These are phyloP conservation scores for Zootermopsis nevadensis DNA, from an alignment of 2,888 invertebrate species.

Conservation along the genomic window DNA sequence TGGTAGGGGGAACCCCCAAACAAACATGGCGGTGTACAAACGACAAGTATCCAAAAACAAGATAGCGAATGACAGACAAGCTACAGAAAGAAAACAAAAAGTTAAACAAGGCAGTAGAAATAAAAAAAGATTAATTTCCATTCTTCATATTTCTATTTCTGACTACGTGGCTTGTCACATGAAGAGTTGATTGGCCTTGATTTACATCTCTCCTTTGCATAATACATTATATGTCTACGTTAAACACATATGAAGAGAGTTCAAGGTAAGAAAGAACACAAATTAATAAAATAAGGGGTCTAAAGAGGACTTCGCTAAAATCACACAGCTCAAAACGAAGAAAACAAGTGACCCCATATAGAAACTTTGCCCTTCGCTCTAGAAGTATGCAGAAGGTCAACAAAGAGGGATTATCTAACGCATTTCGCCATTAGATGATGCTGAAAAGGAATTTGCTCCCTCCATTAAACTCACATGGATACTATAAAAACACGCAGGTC, in stretches of 20 bases:
- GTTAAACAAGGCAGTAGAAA: background rate
- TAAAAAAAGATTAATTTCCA: constrained; percentile 15
- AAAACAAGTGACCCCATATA: background rate
- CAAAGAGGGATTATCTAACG: background rate
- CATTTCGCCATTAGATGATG: background rate
- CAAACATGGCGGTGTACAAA: constrained; percentile 19
- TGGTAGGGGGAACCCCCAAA: background rate
- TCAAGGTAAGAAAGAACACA: background rate
- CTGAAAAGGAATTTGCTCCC: background rate
- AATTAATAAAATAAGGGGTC: background rate
- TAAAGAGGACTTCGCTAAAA: constrained; percentile 9
- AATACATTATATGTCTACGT: background rate
- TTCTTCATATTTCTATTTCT: constrained; percentile 20
- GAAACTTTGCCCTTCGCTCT: background rate
- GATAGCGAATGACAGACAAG: constrained; percentile 27
- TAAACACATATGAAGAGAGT: background rate
- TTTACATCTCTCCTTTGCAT: constrained; percentile 20
- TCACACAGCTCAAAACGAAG: constrained; percentile 5
- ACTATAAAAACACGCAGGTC: background rate
- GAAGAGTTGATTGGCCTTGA: constrained; percentile 26
- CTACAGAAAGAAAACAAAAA: background rate
- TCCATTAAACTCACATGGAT: background rate
- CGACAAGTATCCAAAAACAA: background rate
- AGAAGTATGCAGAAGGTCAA: background rate
- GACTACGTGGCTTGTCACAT: background rate